These are phyloP conservation scores for Spatula versicolor DNA, from an alignment of 2,797 vertebrate species.

Conservation along the genomic window DNA sequence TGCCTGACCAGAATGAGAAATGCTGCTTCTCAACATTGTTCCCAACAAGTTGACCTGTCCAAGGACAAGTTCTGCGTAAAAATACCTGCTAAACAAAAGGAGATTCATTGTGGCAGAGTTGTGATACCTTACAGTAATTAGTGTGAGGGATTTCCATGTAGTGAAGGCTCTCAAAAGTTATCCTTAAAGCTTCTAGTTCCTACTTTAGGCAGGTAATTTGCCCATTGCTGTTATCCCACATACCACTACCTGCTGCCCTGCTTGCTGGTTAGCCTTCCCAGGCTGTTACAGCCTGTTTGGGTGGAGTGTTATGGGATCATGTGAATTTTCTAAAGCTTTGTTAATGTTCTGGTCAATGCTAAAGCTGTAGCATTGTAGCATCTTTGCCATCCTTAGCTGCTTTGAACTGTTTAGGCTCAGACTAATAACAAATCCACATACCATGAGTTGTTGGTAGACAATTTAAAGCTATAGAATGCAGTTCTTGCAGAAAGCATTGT, in stretches of 20 bases:
- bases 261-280: neutral
- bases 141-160: neutral
- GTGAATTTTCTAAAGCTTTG: neutral
- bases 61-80: neutral
- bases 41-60: neutral
- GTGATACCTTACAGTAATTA: neutral
- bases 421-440: neutral
- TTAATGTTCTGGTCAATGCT: neutral
- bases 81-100: neutral
- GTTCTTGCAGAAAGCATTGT: neutral
- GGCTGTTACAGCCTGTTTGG: neutral
- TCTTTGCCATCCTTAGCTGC: neutral
- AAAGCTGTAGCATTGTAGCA: neutral
- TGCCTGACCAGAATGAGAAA: neutral
- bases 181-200: neutral
- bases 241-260: neutral
- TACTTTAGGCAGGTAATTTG: neutral
- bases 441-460: neutral
- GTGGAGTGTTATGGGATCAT: neutral
- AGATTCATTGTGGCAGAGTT: neutral
- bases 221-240: fast-evolving
- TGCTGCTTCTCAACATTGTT: neutral
- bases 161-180: neutral
- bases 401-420: neutral
- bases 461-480: neutral